Conservation (phyloP, 2,797 vertebrate species). For the Emydoidea blandingii region DNA sequence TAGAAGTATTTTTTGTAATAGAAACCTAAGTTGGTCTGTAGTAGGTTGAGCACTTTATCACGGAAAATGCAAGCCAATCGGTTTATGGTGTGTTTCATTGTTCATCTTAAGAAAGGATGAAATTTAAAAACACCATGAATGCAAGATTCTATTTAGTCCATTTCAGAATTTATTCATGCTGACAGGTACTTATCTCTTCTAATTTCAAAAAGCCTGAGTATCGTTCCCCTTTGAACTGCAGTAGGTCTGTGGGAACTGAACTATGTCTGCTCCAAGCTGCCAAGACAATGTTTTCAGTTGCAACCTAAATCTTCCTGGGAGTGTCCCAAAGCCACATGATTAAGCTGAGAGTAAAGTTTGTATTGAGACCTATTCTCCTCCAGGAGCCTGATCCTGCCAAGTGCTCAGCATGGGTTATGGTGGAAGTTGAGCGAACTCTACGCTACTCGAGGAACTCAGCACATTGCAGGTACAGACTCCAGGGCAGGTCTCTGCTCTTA, state of each 20-base stretch:
- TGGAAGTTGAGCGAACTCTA: neutral
- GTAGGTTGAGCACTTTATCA: neutral
- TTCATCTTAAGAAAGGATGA: constrained; percentile 37
- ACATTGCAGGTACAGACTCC: neutral
- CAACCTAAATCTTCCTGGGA: neutral
- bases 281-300: neutral
- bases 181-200: neutral
- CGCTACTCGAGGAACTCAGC: rapidly evolving
- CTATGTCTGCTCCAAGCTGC: rapidly evolving
- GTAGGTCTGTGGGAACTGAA: neutral
- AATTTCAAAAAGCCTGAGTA: rapidly evolving
- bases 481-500: neutral
- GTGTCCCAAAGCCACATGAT: rapidly evolving
- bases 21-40: neutral
- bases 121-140: constrained; percentile 38
- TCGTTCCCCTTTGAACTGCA: neutral
- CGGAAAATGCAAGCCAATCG: constrained; percentile 39
- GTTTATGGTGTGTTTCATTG: neutral
- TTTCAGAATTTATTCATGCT: neutral
- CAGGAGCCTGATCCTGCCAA: neutral
- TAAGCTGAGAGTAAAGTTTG: neutral
- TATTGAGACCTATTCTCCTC: neutral
- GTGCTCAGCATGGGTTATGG: neutral
- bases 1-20: neutral
- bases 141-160: neutral